Evolutionary conservation across 2,888 invertebrate genomes (phyloP).

Genomic region (Agrotis segetum): DNA sequence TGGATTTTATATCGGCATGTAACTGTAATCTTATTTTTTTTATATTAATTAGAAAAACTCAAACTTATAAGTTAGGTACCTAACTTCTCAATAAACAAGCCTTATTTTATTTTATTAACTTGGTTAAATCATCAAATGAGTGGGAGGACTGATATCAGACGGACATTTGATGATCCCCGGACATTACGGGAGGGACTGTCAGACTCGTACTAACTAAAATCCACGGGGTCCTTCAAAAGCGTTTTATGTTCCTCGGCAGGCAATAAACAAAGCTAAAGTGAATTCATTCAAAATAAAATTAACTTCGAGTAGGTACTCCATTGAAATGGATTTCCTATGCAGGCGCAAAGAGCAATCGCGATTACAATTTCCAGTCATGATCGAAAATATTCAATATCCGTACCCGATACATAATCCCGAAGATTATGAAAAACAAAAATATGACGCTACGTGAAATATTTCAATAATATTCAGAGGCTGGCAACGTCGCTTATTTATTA

Average conservation of each 20-base stretch:
- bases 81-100: constrained; percentile 5
- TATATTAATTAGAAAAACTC: background rate
- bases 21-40: too few species aligned
- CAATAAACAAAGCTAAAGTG: background rate
- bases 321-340: constrained; percentile 11
- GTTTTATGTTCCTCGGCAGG: too few species aligned
- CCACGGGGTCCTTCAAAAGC: too few species aligned
- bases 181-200: too few species aligned
- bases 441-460: constrained; percentile 35
- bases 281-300: constrained; percentile 6
- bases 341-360: background rate
- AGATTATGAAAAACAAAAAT: constrained; percentile 40
- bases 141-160: too few species aligned
- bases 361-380: constrained; percentile 3
- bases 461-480: constrained; percentile 31
- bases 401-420: constrained; percentile 7
- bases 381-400: constrained; percentile 25
- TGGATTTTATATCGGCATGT: too few species aligned
- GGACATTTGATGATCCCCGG: too few species aligned
- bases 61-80: background rate
- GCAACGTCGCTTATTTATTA: constrained; percentile 63
- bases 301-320: too few species aligned
- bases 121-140: too few species aligned
- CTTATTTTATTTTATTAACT: too few species aligned
- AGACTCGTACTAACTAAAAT: too few species aligned